Percentiles rank a stretch among this genome's conserved stretches.
Conservation (phyloP, 2,888 invertebrate species). For the Brachynemurus nebulosus region DNA sequence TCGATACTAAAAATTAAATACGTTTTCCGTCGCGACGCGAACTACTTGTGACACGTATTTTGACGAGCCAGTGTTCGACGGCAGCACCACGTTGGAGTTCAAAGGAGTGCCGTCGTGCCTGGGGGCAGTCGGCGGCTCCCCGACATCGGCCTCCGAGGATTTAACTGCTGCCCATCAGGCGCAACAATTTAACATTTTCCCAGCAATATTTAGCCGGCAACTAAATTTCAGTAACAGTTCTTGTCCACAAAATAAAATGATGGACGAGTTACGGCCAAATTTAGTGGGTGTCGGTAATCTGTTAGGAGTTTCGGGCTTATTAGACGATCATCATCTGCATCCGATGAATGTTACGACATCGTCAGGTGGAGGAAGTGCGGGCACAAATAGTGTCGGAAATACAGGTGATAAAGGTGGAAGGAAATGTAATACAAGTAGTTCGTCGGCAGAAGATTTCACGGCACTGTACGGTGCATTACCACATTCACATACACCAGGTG, state of each 20-base stretch:
- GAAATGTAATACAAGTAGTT: constrained; percentile 68
- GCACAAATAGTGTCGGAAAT: constrained; percentile 27
- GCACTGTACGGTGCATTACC: constrained; percentile 62
- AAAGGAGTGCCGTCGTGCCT: constrained; percentile 57
- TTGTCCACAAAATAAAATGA: constrained; percentile 61
- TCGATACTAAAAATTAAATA: too few species aligned
- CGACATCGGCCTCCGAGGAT: constrained; percentile 31
- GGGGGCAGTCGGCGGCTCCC: constrained; percentile 44
- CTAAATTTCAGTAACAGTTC: constrained; percentile 64
- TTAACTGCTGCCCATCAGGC: constrained; percentile 34
- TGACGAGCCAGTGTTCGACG: constrained; percentile 6
- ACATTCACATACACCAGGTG: constrained; percentile 25
- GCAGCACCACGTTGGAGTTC: constrained; percentile 72
- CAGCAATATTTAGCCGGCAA: constrained; percentile 80
- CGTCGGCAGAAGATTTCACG: constrained; percentile 78
- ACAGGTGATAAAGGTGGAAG: constrained; percentile 30
- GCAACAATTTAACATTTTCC: constrained; percentile 84
- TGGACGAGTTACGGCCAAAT: constrained; percentile 78
- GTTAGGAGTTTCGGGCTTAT: constrained; percentile 61
- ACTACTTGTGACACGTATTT: neutral
- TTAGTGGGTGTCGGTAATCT: constrained; percentile 64
- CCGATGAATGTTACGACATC: constrained; percentile 30
- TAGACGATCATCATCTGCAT: constrained; percentile 62
- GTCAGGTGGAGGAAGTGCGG: constrained; percentile 30
- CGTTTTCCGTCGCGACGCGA: neutral